Base-by-base conservation (phyloP, 2,797 vertebrate species). In the Glyptemys insculpta region DNA sequence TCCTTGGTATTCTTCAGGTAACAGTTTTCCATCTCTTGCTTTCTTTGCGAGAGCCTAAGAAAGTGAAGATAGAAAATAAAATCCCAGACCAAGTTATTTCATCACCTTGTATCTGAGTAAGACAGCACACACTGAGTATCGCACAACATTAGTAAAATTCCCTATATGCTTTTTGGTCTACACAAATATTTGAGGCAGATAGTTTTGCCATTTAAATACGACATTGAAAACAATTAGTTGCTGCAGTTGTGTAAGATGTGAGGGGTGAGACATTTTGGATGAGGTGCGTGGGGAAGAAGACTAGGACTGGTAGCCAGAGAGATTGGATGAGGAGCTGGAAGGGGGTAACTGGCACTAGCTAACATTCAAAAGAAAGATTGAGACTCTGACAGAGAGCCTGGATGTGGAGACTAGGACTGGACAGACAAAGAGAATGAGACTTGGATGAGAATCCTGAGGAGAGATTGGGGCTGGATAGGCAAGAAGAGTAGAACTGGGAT, bases 1-100 rank as follows among this genome's bases (percentile, higher is more conserved):
- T 91, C 99, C 99, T 97, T 99, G 99, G 97, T 99, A 99, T 94
- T 99, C 99, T 96, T 99, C 99, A 8, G 99, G 99, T 91, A 99
- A 98, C 85, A 99, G 98, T 94, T 99, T 99, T 90, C 99, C 99
- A 97, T 99, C 99, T 97, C 99, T 98, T 87, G 99, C 99, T 96
- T 99, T 99, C 97, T 99, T 99, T 72, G 99, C 99, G 85, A 99
- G 93, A 44, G 96, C 97, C 99, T 99, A 91, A 49, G 34, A 94
- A 97, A 90, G 94, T 49, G 0, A 83, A 97, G 92, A n/a, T 19
- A 90, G 25, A 88, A 57, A 37, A 62, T 88, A 41, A 93, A 25
- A 12, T 74, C 87, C 59, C 0, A 95, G 52, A 53, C 79, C n/a
- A 62, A 84, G 41, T 56, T 53, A 72, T 21, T 50, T 54, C 78